Base-by-base conservation (phyloP, 2,113 vertebrate genomes). In the Ptychochromis oligacanthus region DNA sequence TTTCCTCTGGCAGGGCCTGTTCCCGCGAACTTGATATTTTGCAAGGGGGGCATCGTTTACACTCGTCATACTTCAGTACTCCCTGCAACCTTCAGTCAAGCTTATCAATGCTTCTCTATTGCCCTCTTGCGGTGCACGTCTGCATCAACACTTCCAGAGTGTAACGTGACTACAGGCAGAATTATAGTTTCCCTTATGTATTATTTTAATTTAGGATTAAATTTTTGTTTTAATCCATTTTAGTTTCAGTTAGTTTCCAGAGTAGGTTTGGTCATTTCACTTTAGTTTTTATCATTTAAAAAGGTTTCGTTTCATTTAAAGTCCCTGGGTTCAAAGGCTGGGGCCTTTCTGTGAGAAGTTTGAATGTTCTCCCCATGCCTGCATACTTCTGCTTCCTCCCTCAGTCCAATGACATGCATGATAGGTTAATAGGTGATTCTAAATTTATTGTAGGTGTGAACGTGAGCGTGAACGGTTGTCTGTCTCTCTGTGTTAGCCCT, bases 51-150 rank as follows among this genome's bases (percentile, higher is more conserved):
- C 59, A 18, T 46, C 1, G 34, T 67, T 64, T 74, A n/a, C 62
- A 49, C 54, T 74, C 15, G 49, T 14, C 24, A 56, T 36, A 43
- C 58, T 57, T 82, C 7, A 62, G 22, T 58, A 36, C 46, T 38
- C 72, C 1, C 7, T 4, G 2, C 81, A 24, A 36, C 55, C 20
- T 43, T 52, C 38, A 85, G 8, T 31, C 10, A 52, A 40, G 4
- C 18, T 2, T 28, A 58, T 74, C 46, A 84, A 70, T 77, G n/a
- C 52, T 31, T 79, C 81, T 85, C 84, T 89, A 8, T 56, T 84
- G 82, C 85, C 86, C 77, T 86, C 93, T 88, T 43, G 81, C 91
- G 91, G 85, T 55, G 43, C 34, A 3, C 7, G 1, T 62, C 54
- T 87, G n/a, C 64, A 85, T 61, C 65, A 38, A 22, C 3, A 70